These are phyloP conservation scores for Tyto alba DNA, from an alignment of 2,113 vertebrate species.

Conservation along the genomic window DNA sequence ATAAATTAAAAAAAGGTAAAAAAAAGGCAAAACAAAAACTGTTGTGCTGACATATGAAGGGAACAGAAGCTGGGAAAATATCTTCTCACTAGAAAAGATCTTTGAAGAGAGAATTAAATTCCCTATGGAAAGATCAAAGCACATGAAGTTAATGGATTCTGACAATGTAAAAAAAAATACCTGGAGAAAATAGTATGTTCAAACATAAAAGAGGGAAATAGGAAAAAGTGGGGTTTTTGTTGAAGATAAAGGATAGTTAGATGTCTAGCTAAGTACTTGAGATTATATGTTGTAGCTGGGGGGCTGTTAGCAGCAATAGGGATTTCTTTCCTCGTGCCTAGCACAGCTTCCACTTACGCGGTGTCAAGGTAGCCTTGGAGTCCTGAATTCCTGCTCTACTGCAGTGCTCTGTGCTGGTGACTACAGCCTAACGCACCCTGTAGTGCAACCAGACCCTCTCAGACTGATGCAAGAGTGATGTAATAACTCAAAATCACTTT, in stretches of 20 bases:
- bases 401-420: background rate
- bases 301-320: background rate
- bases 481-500: background rate
- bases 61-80: background rate
- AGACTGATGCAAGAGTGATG: background rate
- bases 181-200: constrained; percentile 3
- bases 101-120: constrained; percentile 8
- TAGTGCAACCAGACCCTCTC: background rate
- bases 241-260: background rate
- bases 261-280: background rate
- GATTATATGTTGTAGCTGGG: background rate
- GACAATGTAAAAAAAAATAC: background rate
- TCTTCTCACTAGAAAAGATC: background rate
- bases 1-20: background rate
- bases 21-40: background rate
- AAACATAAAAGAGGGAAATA: background rate
- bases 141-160: background rate
- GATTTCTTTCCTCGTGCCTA: background rate
- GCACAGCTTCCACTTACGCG: background rate
- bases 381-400: background rate
- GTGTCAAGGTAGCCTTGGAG: background rate
- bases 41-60: background rate
- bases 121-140: constrained; percentile 12
- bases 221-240: background rate
- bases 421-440: background rate